phyloP scores from a whole-genome alignment of 2,888 invertebrate species.

The Cremastinae sp. region DNA sequence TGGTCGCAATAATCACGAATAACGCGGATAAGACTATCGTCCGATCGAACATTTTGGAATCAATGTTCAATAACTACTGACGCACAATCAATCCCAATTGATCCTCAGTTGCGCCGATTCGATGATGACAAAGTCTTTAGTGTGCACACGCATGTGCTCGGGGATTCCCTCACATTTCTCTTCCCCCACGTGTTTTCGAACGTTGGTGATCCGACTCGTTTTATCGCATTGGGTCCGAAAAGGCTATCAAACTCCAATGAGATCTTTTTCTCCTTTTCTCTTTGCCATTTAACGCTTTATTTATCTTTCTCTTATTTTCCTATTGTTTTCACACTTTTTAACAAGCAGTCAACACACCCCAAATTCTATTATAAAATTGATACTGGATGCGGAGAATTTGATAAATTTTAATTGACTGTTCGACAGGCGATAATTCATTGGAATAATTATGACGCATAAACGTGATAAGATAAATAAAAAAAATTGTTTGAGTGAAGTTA shows the following conservation, averaged over 20 bases:
- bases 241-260: too few species aligned
- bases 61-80: slow-evolving; percentile 33
- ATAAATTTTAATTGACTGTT: too few species aligned
- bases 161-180: slow-evolving; percentile 23
- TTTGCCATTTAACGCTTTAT: too few species aligned
- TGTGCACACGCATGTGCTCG: not conserved
- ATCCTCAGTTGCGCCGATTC: not conserved
- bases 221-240: not conserved
- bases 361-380: too few species aligned
- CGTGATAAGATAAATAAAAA: too few species aligned
- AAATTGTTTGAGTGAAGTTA: too few species aligned
- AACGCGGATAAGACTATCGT: slow-evolving; percentile 12
- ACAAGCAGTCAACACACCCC: too few species aligned
- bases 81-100: not conserved
- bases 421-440: too few species aligned
- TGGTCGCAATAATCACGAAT: not conserved
- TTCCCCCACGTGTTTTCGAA: not conserved
- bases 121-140: not conserved
- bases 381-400: too few species aligned
- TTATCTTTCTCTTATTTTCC: too few species aligned
- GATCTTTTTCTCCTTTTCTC: not conserved
- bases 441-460: too few species aligned
- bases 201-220: not conserved
- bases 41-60: slow-evolving; percentile 27
- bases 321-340: too few species aligned